Percentiles rank a stretch among this genome's conserved stretches.
Conservation (phyloP, 2,797 vertebrate species). For the Chelonia mydas region DNA sequence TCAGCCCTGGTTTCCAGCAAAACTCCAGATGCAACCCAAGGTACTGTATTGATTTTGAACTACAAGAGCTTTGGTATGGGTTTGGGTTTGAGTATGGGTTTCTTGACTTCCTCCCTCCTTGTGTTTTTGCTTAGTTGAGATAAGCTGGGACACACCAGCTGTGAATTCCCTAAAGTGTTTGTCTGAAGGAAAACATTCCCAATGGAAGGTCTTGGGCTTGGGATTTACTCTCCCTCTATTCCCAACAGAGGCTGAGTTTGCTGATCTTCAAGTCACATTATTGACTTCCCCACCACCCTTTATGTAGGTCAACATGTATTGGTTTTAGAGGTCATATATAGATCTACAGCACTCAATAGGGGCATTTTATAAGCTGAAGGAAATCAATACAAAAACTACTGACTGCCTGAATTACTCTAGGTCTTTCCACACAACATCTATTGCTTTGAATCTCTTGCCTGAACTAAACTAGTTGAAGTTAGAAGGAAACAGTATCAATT, state of each 20-base stretch:
- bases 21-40: not conserved
- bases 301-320: not conserved
- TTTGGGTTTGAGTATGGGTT: not conserved
- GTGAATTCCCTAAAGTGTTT: not conserved
- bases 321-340: not conserved
- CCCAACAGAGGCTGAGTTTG: not conserved
- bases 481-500: not conserved
- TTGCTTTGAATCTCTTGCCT: not conserved
- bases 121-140: not conserved
- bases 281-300: not conserved
- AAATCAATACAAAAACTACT: not conserved
- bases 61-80: not conserved
- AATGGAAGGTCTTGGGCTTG: no score
- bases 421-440: not conserved
- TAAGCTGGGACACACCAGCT: not conserved
- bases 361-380: not conserved
- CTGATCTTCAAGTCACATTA: not conserved
- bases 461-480: not conserved
- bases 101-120: not conserved
- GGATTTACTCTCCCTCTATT: not conserved
- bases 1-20: not conserved
- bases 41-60: not conserved
- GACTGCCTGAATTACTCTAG: not conserved
- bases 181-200: not conserved
- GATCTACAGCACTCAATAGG: not conserved